Percentiles rank a stretch among this genome's conserved stretches.
These are phyloP conservation scores for Piaya cayana DNA, from an alignment of 2,113 vertebrate genomes.

Conservation along the genomic window DNA sequence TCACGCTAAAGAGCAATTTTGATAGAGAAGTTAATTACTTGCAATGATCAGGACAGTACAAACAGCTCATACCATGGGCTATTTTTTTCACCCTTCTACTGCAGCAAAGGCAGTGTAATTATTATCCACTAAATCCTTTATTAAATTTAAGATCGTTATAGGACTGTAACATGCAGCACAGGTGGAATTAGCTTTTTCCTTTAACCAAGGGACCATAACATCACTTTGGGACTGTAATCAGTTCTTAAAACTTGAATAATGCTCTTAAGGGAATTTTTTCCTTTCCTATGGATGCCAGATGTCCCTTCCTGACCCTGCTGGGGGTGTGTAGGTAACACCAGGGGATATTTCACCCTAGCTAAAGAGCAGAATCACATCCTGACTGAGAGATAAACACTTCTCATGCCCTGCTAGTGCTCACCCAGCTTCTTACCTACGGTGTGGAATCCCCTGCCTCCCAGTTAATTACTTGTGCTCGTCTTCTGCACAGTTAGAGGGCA, in stretches of 20 bases:
- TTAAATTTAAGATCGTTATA: background rate
- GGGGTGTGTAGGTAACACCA: background rate
- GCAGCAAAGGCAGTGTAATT: background rate
- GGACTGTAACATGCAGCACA: background rate
- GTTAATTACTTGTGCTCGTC: background rate
- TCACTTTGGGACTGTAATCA: background rate
- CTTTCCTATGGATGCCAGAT: background rate
- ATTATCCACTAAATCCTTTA: background rate
- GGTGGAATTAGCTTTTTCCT: background rate
- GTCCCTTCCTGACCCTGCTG: background rate
- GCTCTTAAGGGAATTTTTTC: background rate
- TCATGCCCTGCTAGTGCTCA: background rate
- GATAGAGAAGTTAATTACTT: background rate
- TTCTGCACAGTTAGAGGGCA: accelerated
- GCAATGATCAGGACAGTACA: background rate
- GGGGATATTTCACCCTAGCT: background rate
- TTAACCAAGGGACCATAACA: accelerated
- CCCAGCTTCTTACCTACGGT: accelerated
- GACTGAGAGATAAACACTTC: background rate
- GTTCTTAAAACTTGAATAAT: background rate
- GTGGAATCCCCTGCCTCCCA: background rate
- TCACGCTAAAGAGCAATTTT: background rate
- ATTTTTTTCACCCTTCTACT: background rate
- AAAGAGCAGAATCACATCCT: background rate
- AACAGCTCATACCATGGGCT: background rate